phyloP scores from a whole-genome alignment of 1,140 invertebrate species.

The Scaptodrosophila lebanonensis region DNA sequence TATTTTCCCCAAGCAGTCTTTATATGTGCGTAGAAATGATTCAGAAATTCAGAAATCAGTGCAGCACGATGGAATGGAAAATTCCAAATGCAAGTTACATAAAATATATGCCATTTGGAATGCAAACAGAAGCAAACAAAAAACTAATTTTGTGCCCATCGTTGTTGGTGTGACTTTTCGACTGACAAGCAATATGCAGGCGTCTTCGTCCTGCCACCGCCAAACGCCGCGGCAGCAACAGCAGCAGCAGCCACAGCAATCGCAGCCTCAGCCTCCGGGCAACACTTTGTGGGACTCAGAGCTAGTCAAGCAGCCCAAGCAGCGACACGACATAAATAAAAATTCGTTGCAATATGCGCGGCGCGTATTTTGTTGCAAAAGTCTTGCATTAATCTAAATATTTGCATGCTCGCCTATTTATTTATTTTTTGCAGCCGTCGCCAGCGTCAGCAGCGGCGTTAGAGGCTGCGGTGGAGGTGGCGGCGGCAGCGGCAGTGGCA shows the following conservation, averaged over 20 bases:
- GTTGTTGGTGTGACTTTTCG: conserved; percentile 37
- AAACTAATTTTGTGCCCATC: conserved; percentile 60
- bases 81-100: too few relatives aligned
- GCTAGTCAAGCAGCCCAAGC: too few relatives aligned
- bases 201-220: conserved; percentile 1
- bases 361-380: conserved; percentile 73
- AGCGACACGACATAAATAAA: conserved; percentile 64
- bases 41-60: too few relatives aligned
- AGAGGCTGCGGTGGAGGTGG: not conserved
- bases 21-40: too few relatives aligned
- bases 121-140: conserved; percentile 7
- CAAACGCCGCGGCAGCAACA: not conserved
- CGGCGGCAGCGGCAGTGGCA: not conserved
- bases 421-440: conserved; percentile 59
- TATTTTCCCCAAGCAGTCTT: too few relatives aligned
- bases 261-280: too few relatives aligned
- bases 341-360: conserved; percentile 71
- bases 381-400: conserved; percentile 75
- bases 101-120: too few relatives aligned
- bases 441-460: conserved; percentile 11
- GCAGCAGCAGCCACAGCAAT: too few relatives aligned
- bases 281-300: too few relatives aligned
- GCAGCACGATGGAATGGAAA: too few relatives aligned
- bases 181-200: conserved; percentile 57
- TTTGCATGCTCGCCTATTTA: conserved; percentile 73